Base-by-base conservation (phyloP, 2,113 vertebrate genomes). In the Oryzias celebensis region DNA sequence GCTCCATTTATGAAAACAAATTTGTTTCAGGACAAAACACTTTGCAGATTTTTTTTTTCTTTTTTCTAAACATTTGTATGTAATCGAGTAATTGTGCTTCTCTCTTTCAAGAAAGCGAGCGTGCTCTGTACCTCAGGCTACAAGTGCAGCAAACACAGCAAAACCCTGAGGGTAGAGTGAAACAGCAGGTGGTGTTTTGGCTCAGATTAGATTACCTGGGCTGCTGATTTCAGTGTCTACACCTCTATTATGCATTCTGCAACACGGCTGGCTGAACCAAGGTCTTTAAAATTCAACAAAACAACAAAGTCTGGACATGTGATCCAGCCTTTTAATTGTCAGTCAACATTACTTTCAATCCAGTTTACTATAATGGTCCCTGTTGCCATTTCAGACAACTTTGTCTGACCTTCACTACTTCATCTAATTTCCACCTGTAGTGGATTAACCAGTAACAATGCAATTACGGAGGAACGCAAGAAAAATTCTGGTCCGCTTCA, bases 381-480 rank as follows among this genome's bases (percentile, higher is more conserved):
- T 18, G 36, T 44, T 64, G 57, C 58, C 59, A 45, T 45, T 51
- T 54, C 0, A 26, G 24, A 53, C 10, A n/a, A 48, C 47, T 48
- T 48, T 58, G 41, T 47, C 69, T 16, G 15, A 52, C 62, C 75
- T 69, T 44, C 17, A 28, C 53, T 20, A 36, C 14, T 49, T 71
- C 52, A 69, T 66, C 44, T 79, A 43, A 68, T 79, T 77, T 62
- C 71, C 50, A 26, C 69, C 53, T 65, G 56, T 56, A 63, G 52
- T 47, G 2, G 60, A 56, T 56, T 70, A 77, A 31, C 36, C 58
- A 45, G 68, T 57, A 65, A 68, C 72, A 80, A 84, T 86, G 71
- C 83, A 87, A 85, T 90, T 87, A 88, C 69, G 60, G 64, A 58
- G 3, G 58, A 79, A 80, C 82, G 85, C 86, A 88, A 36, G 36